Evolutionary conservation across 2,888 invertebrate species (phyloP).

Genomic region (Spisula solida): DNA sequence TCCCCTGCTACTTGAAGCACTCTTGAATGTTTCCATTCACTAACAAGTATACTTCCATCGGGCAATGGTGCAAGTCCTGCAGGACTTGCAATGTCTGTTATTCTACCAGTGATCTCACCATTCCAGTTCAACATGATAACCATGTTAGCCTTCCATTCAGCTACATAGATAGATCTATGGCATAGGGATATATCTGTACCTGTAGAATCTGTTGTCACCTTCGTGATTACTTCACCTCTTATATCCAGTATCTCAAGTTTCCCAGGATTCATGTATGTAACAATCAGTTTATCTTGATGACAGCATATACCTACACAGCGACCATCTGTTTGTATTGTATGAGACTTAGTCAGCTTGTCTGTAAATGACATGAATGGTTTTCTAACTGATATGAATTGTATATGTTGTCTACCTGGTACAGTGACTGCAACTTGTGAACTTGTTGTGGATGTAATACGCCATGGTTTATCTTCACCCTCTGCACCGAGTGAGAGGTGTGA

Average conservation of each 20-base stretch:
- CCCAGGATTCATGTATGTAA: not conserved
- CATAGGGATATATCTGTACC: not conserved
- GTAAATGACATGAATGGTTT: too few species aligned
- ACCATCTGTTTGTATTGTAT: not conserved
- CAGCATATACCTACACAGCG: not conserved
- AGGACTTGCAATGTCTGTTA: not conserved
- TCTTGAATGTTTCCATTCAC: not conserved
- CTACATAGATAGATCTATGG: not conserved
- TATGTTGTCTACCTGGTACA: not conserved
- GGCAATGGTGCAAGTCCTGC: not conserved
- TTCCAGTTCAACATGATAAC: slow-evolving; percentile 4
- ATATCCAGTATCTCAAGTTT: not conserved
- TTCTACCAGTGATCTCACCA: not conserved
- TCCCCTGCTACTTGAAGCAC: not conserved
- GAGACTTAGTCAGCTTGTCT: not conserved
- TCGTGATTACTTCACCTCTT: not conserved
- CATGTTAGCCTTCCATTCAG: not conserved
- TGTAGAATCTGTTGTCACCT: not conserved
- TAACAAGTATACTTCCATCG: slow-evolving; percentile 4
- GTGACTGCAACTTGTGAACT: not conserved
- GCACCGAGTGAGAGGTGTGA: not conserved
- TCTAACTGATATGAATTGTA: not conserved
- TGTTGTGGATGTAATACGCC: not conserved
- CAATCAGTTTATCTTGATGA: not conserved
- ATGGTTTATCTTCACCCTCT: not conserved